Evolutionary conservation across 2,113 vertebrate species (phyloP), one percentile per base, ranked within the genome.

Genomic region (Genyomyrus donnyi): DNA sequence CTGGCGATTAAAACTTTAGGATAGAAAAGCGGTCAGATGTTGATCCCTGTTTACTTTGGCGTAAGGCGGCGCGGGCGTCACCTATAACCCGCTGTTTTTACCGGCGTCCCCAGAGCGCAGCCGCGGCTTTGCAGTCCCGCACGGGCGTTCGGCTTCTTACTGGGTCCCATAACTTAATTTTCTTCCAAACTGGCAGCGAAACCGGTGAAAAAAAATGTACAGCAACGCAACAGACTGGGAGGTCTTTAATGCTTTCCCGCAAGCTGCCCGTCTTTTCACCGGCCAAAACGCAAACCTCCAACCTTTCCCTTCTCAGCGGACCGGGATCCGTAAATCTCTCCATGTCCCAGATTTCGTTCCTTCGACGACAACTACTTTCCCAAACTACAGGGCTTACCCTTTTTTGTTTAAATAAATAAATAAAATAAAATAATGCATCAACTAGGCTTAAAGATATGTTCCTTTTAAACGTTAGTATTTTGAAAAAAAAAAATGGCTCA

Each of bases 181-280:
- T 87, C 49, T 35, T 52, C 85, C 27, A 27, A 87, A 53, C 50
- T 87, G 85, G 85, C 85, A 39, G 49, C 50, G 50, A 49, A 87
- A n/a, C 85, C 49, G 15, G 31, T 35, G 85, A 35, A 49, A 53
- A 53, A 58, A 53, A 87, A 39, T 21, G 50, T 49, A 53, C 50
- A 52, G 27, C 49, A 24, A 87, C 31, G 85, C 85, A 87, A 53
- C 85, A 87, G 85, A 87, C 85, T 53, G 85, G 48, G 85, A 52
- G 85, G 85, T 87, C 85, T 87, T 53, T 87, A 87, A 87, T 53
- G 85, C 85, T 87, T 87, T 87, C 50, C 85, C 85, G 50, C 85
- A 56, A 87, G 49, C 85, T 87, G 85, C 48, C 85, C 49, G 50
- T 24, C 85, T 35, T 87, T 87, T 87, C 85, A 87, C 85, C 27